Base-by-base conservation (phyloP, 92 coral and sea anemone genomes). In the Pocillopora grandis region DNA sequence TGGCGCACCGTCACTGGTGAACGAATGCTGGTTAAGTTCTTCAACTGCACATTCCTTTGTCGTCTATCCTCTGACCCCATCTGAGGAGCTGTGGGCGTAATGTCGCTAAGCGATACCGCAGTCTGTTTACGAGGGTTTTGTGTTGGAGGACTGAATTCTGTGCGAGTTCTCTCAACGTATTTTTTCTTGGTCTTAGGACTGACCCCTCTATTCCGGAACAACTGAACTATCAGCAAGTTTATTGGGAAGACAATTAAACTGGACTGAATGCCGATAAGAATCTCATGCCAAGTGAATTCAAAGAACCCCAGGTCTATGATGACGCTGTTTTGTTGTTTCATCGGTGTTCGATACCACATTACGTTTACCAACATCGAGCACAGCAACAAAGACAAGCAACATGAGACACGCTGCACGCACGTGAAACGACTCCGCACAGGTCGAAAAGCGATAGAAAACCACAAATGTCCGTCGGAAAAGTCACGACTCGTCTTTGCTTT, bases 391-490 rank as follows among this genome's bases (percentile, higher is more conserved):
- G 97, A 90, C 35, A 97, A 69, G 66, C 99, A 97, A 58, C 99
- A 97, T 3, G 99, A 79, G 13, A 94, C 96, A 23, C 99, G 91
- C 83, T 97, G 99, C n/a, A 90, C 89, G 37, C 98, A 93, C 19
- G 99, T 97, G 82, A 97, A 97, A 12, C 87, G 93, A 87, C 98
- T 97, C 33, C 98, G 98, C 19, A 95, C 93, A 1, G 99, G 99
- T 17, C 99, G 98, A 78, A 97, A 91, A 21, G 96, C 95, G 52
- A 97, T 94, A 12, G 99, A 97, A 79, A 97, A 97, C 99, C 99
- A 97, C 72, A 97, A 76, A 67, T 97, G 99, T 9, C 97, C 97
- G 64, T 97, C 98, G 19, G 94, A 87, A 76, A 97, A 95, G 82
- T 95, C 99, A 69, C 95, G 94, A 49, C 92, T 71, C 1, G 99